These are phyloP conservation scores for Oreochromis grahami DNA, from an alignment of 2,797 vertebrate genomes.

Conservation along the genomic window DNA sequence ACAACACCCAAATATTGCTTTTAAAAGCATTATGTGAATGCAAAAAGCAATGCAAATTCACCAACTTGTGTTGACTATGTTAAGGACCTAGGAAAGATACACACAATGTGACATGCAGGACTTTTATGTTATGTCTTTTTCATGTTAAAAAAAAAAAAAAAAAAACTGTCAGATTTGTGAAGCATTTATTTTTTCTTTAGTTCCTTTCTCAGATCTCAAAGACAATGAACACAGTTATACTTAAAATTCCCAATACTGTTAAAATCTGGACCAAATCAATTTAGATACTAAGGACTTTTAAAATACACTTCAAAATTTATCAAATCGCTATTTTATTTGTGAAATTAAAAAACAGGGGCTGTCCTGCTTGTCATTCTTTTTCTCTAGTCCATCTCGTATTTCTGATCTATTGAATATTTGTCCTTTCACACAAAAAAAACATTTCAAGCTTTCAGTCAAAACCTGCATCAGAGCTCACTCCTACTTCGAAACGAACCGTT, in stretches of 20 bases:
- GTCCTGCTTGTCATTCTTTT: background rate
- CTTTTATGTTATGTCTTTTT: background rate
- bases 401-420: background rate
- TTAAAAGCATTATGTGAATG: background rate
- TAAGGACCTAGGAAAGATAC: background rate
- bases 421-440: fast-evolving
- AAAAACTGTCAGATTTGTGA: background rate
- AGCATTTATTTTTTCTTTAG: background rate
- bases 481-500: background rate
- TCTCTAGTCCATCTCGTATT: background rate
- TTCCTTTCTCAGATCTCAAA: background rate
- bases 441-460: background rate
- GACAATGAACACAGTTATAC: background rate
- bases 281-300: background rate
- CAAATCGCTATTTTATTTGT: background rate
- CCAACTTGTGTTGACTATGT: background rate
- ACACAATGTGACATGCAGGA: background rate
- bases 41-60: background rate
- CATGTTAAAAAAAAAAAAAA: background rate
- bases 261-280: background rate
- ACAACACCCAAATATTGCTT: background rate
- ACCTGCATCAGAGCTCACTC: background rate
- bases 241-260: background rate
- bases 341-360: background rate
- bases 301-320: background rate